These are phyloP conservation scores for Trichogramma dendrolimi DNA, from an alignment of 2,888 invertebrate genomes.

Conservation along the genomic window DNA sequence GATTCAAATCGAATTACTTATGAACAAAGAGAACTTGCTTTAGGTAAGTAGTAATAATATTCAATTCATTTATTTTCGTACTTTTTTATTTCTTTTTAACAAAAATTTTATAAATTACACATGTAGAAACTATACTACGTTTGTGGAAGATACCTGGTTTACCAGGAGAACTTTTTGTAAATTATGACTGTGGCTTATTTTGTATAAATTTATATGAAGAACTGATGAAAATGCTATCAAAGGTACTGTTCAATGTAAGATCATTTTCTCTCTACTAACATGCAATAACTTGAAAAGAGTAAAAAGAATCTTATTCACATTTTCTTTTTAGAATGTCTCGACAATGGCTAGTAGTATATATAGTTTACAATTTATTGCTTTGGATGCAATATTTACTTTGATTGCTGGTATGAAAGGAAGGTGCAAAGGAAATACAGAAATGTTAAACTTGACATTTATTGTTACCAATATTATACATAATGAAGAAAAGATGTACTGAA, in stretches of 20 bases:
- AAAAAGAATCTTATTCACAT: background rate
- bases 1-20: slow-evolving; percentile 83
- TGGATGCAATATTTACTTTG: slow-evolving; percentile 89
- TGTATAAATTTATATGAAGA: slow-evolving; percentile 95
- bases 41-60: slow-evolving; percentile 59
- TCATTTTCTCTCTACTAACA: slow-evolving; percentile 5
- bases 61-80: background rate
- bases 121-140: slow-evolving; percentile 69
- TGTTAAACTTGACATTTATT: too few species aligned
- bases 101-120: slow-evolving; percentile 3
- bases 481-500: too few species aligned
- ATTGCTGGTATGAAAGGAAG: slow-evolving; percentile 88
- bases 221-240: slow-evolving; percentile 84
- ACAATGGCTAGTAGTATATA: slow-evolving; percentile 77
- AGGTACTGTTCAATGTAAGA: slow-evolving; percentile 49
- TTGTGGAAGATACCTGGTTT: slow-evolving; percentile 93
- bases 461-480: too few species aligned
- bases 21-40: slow-evolving; percentile 86
- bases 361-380: slow-evolving; percentile 82
- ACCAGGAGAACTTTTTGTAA: slow-evolving; percentile 92
- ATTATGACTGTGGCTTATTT: slow-evolving; percentile 97
- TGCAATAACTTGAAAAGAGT: too few species aligned
- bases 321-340: slow-evolving; percentile 68
- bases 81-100: slow-evolving; percentile 1
- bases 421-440: slow-evolving; percentile 61